Evolutionary conservation across 2,888 invertebrate genomes (phyloP), one percentile per base, ranked within the genome.

Genomic region (Artemia sp.): DNA sequence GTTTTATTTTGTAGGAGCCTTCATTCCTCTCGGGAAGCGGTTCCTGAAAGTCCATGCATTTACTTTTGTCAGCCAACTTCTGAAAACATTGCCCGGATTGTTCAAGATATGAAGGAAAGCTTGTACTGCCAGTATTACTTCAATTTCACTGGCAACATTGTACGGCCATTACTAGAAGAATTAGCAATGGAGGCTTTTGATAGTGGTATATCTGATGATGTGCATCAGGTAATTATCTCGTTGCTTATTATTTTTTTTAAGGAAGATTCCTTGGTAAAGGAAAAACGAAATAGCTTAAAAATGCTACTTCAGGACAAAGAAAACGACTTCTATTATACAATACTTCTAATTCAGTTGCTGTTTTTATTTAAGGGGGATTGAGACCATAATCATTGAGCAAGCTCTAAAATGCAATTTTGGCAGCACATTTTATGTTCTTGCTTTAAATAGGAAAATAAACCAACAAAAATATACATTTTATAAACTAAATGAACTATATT

Each of bases 31-130:
- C 76, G 84, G 68, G 84, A 84, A 72, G 76, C 80, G n/a, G 93
- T 99, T 76, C 95, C 96, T 8, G 98, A 99, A 81, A 97, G 97
- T 3, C 97, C 98, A 68, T 96, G 95, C 0, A 88, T 99, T 58
- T 99, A 99, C 78, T 97, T 99, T 79, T 94, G 97, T 78, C 85
- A 90, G 73, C 96, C 98, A 5, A 89, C 90, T 12, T 92, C 95
- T 76, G 96, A 97, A 78, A 99, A 98, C 80, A 83, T 99, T 66
- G 90, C 89, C 67, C 84, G 95, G 73, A 94, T 98, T 73, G 88
- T 90, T 73, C 91, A 93, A 80, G 93, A 92, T 78, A 82, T 92
- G 70, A 76, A 78, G 70, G 90, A 87, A 79, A 89, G 90, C 53
- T 81, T 92, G 12, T 98, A 99, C 77, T 97, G 97, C 76, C 84